phyloP scores from a whole-genome alignment of 2,888 invertebrate genomes.

The Trachelus tabidus region DNA sequence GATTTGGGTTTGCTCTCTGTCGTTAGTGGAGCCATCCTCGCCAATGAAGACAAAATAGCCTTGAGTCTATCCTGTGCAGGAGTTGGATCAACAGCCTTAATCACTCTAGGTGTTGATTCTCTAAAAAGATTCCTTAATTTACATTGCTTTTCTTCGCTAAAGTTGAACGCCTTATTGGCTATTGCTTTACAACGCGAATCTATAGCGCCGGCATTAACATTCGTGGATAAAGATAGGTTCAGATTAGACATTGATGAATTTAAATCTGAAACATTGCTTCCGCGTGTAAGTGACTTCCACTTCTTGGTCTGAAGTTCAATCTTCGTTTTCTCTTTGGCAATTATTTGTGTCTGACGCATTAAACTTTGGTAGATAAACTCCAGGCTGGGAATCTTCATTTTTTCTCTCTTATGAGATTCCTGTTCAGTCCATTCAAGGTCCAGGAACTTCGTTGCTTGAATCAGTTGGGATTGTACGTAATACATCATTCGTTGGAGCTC shows the following conservation, averaged over 20 bases:
- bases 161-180: conserved; percentile 47
- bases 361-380: conserved; percentile 85
- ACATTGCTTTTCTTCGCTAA: conserved; percentile 50
- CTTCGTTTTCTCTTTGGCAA: conserved; percentile 69
- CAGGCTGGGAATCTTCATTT: conserved; percentile 76
- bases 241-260: conserved; percentile 52
- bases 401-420: conserved; percentile 47
- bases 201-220: conserved; percentile 43
- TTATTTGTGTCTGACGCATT: conserved; percentile 78
- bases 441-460: conserved; percentile 77
- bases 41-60: conserved; percentile 54
- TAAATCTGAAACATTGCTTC: conserved; percentile 34
- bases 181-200: conserved; percentile 56
- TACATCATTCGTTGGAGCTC: conserved; percentile 77
- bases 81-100: conserved; percentile 53
- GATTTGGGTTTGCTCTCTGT: conserved; percentile 32
- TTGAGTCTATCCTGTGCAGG: conserved; percentile 56
- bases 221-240: conserved; percentile 39
- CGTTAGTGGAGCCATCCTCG: conserved; percentile 32
- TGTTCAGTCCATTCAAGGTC: conserved; percentile 81
- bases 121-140: conserved; percentile 50
- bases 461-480: conserved; percentile 80
- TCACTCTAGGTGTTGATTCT: conserved; percentile 45
- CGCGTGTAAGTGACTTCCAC: conserved; percentile 45
- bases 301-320: conserved; percentile 45